Evolutionary conservation across 2,797 vertebrate species (phyloP).

Genomic region (Tauraco hartlaubi): DNA sequence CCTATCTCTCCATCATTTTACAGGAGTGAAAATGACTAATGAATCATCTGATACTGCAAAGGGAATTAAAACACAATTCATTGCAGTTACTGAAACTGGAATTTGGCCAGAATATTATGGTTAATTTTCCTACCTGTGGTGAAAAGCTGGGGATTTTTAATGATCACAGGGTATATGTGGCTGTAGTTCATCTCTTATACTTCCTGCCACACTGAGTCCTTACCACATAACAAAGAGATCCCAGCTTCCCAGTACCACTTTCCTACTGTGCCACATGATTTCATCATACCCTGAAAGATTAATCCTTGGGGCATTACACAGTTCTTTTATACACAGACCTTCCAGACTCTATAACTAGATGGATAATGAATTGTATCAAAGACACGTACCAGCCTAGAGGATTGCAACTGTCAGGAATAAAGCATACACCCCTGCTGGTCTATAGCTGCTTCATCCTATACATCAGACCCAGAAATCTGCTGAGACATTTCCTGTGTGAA

Average conservation of each 20-base stretch:
- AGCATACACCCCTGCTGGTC: neutral
- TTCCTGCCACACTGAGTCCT: neutral
- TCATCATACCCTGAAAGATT: neutral
- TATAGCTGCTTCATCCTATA: neutral
- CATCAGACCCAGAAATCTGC: neutral
- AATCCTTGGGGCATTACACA: neutral
- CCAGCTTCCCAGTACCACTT: neutral
- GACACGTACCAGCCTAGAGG: neutral
- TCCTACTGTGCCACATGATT: neutral
- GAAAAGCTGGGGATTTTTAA: neutral
- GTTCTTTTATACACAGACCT: neutral
- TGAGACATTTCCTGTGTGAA: neutral
- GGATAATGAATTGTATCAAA: constrained; percentile 10
- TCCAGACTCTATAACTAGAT: neutral
- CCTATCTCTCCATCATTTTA: neutral
- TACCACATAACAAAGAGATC: neutral
- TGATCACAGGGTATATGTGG: neutral
- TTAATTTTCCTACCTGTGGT: neutral
- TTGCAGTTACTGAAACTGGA: neutral
- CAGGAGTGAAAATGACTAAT: neutral
- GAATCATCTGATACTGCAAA: neutral
- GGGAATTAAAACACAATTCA: neutral
- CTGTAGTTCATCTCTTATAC: neutral
- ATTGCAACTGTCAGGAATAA: neutral
- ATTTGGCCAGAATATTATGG: neutral